phyloP scores from a whole-genome alignment of 2,888 invertebrate species.

The Tenthredo mesomela region DNA sequence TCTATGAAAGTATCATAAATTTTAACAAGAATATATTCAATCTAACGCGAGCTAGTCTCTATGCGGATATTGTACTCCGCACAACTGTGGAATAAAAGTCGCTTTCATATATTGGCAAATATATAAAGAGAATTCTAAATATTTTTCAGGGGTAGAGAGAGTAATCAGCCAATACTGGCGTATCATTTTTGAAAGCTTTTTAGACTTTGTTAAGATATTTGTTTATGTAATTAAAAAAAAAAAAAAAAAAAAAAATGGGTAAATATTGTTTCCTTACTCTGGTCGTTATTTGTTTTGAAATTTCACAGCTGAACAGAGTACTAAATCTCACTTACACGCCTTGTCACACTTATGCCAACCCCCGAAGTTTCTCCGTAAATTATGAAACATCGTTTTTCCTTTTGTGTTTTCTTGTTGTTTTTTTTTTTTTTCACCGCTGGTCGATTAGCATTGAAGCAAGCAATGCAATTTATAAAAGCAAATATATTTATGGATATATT shows the following conservation, averaged over 20 bases:
- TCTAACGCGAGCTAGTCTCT: slow-evolving; percentile 28
- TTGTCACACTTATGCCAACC: slow-evolving; percentile 77
- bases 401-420: not conserved
- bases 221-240: slow-evolving; percentile 55
- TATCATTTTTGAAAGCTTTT: not conserved
- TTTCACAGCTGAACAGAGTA: slow-evolving; percentile 50
- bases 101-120: not conserved
- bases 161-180: not conserved
- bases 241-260: slow-evolving; percentile 27
- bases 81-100: slow-evolving; percentile 41
- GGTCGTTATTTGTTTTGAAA: not conserved
- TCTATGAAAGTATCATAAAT: not conserved
- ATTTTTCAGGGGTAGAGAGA: not conserved
- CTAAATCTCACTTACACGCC: slow-evolving; percentile 70
- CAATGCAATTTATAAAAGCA: not conserved
- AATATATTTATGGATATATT: slow-evolving; percentile 16
- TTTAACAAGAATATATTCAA: slow-evolving; percentile 44
- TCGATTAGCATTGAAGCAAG: slow-evolving; percentile 34
- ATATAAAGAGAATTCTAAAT: not conserved
- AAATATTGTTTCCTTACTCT: not conserved
- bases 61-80: slow-evolving; percentile 46
- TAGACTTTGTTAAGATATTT: not conserved
- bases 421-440: not conserved
- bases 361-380: slow-evolving; percentile 68
- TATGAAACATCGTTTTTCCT: slow-evolving; percentile 21